Base-by-base conservation (phyloP, 2,888 invertebrate genomes). In the Amphipoea oculea region DNA sequence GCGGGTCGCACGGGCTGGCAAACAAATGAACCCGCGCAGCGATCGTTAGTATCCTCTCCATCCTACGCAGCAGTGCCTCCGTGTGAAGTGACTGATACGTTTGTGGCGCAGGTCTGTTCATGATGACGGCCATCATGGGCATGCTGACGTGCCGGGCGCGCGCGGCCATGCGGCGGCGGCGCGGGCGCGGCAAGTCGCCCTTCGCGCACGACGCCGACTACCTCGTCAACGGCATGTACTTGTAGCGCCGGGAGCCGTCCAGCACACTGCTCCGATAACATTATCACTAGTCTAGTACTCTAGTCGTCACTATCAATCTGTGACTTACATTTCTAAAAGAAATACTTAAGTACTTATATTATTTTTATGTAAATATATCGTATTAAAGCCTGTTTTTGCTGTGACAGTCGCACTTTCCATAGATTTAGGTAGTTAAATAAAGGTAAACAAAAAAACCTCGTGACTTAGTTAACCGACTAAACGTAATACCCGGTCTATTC, bases 141-240 rank as follows among this genome's bases (percentile, higher is more conserved):
- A 75, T 84, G 84, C 79, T 84, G 84, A 63, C 84, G 86, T 84
- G 97, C 98, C 97, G 99, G 75, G 97, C 99, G 94, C 97, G 98
- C 88, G 98, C 98, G 80, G 98, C 99, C 0, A 0, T 82, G 36
- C 97, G 98, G 88, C 97, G 98, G 78, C 97, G 98, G 83, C 97
- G 98, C 85, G 97, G 98, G 89, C 98, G 98, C 71, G 98, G 98
- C 81, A 98, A 98, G 94, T 98, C 98, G 73, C 97, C 98, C 36
- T 98, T 98, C 92, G 98, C 99, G 57, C 99, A 99, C 94, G 99
- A 99, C 96, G 99, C 99, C 0, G 99, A 99, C 97, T 99, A 99
- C 96, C 97, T 99, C 91, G 99, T 99, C 90, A 99, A 99, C 96
- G 99, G 99, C 92, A 99, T 99, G 99, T 99, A 99, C 96, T 98